phyloP scores from a whole-genome alignment of 2,888 invertebrate species.

The Biston betularia region DNA sequence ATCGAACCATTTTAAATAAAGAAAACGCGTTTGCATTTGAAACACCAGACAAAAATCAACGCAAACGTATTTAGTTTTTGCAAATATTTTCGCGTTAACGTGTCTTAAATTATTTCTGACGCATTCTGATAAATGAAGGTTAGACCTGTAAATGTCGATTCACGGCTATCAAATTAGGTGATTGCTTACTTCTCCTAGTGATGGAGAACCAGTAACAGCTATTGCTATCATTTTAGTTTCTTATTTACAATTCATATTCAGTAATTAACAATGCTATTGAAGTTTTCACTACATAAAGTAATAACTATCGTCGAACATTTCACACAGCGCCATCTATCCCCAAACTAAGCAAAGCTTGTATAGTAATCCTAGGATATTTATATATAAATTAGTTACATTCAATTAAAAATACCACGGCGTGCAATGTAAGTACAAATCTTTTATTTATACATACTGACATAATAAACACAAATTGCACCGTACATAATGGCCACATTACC shows the following conservation, averaged over 20 bases:
- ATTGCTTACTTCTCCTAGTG: conserved; percentile 27
- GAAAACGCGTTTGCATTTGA: no score
- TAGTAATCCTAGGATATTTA: no score
- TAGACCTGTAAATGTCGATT: conserved; percentile 58
- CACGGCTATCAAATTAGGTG: conserved; percentile 64
- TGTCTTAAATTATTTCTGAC: conserved; percentile 38
- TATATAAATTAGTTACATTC: no score
- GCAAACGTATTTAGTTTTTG: no score
- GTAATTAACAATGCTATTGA: no score
- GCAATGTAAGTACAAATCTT: neutral
- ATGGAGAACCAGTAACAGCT: conserved; percentile 12
- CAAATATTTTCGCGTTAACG: neutral
- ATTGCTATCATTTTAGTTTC: conserved; percentile 3
- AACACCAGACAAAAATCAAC: no score
- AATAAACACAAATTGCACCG: conserved; percentile 6
- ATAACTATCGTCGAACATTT: no score
- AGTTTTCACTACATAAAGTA: no score
- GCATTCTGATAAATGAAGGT: conserved; percentile 61
- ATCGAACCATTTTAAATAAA: no score
- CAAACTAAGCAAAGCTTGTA: no score
- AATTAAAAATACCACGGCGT: neutral
- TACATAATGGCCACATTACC: conserved; percentile 5
- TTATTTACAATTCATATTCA: no score
- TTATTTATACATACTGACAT: conserved; percentile 8
- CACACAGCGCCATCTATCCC: no score